These are phyloP conservation scores for Stegodyphus dumicola DNA, from an alignment of 1,140 invertebrate species.

Conservation along the genomic window DNA sequence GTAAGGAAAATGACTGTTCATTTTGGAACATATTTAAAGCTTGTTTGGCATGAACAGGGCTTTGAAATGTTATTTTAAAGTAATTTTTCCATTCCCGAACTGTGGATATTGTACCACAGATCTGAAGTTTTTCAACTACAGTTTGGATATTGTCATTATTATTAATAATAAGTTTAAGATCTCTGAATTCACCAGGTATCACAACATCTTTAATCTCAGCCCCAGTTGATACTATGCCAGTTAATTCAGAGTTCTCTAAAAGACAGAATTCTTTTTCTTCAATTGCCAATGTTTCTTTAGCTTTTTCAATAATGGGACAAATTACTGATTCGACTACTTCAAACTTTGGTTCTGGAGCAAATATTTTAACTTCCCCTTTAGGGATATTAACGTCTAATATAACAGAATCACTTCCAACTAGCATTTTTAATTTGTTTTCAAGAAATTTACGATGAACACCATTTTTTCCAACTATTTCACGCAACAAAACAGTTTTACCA, in stretches of 20 bases:
- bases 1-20: constrained; percentile 25
- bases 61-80: constrained; percentile 40
- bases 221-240: constrained; percentile 39
- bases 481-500: constrained; percentile 33
- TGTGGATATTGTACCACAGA: constrained; percentile 22
- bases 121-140: constrained; percentile 34
- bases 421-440: constrained; percentile 38
- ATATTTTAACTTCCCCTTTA: constrained; percentile 42
- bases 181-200: constrained; percentile 43
- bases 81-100: constrained; percentile 43
- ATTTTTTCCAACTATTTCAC: constrained; percentile 31
- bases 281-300: constrained; percentile 8
- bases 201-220: constrained; percentile 41
- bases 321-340: constrained; percentile 7
- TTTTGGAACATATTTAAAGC: constrained; percentile 28
- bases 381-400: constrained; percentile 27
- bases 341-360: neutral
- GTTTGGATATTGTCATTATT: neutral
- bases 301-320: constrained; percentile 7
- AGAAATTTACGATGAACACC: constrained; percentile 7
- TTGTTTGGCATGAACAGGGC: constrained; percentile 22
- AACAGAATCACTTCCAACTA: constrained; percentile 8
- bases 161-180: constrained; percentile 28
- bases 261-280: constrained; percentile 36
- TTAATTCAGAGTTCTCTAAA: neutral